Percentiles rank a stretch among this genome's conserved stretches.
These are phyloP conservation scores for Graptemys geographica DNA, from an alignment of 2,797 vertebrate genomes.

Conservation along the genomic window DNA sequence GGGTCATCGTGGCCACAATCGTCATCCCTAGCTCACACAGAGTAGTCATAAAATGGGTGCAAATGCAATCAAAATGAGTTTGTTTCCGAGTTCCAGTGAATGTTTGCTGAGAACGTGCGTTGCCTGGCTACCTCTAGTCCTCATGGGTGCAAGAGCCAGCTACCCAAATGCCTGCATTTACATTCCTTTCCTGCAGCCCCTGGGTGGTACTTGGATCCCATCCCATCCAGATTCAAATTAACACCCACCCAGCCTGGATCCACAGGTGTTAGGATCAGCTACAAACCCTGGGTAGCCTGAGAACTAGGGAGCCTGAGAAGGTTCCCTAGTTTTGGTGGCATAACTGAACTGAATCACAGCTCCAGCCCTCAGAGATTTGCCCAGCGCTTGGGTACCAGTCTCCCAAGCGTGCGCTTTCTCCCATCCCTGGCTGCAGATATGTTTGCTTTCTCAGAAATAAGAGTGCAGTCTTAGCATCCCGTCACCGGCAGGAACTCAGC, in stretches of 20 bases:
- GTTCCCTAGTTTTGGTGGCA: accelerated
- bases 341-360: neutral
- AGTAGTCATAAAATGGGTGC: neutral
- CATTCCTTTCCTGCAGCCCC: neutral
- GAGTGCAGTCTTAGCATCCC: neutral
- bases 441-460: neutral
- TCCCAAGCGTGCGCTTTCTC: neutral
- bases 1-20: neutral
- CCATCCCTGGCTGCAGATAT: neutral
- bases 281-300: neutral
- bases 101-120: neutral
- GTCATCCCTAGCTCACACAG: neutral
- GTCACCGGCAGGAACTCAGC: neutral
- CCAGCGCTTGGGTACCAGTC: neutral
- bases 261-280: neutral
- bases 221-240: neutral
- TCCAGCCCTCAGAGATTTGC: neutral
- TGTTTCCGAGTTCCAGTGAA: neutral
- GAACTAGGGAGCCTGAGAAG: neutral
- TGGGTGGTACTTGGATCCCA: neutral
- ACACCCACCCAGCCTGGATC: neutral
- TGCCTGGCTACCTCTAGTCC: neutral
- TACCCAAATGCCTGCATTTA: neutral
- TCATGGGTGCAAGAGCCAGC: neutral
- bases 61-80: neutral